Evolutionary conservation across 2,888 invertebrate genomes (phyloP).

Genomic region (Tinea pellionella): DNA sequence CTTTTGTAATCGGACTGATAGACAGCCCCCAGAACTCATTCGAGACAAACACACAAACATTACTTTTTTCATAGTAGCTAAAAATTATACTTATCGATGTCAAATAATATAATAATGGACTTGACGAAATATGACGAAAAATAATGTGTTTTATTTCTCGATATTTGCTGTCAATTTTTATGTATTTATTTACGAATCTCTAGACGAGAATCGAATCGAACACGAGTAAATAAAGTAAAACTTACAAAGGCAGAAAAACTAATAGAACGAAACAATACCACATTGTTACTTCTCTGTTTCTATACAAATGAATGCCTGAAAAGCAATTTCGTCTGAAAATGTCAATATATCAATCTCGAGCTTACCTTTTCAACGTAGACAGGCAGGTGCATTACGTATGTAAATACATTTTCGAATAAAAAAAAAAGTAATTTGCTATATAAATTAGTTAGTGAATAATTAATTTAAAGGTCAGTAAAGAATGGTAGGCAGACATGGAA

Average conservation of each 20-base stretch:
- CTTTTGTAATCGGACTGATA: too few relatives aligned
- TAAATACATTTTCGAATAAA: background rate
- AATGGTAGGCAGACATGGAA: too few relatives aligned
- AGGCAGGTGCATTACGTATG: slow-evolving; percentile 1
- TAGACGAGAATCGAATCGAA: too few relatives aligned
- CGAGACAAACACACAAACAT: too few relatives aligned
- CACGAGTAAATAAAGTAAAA: background rate
- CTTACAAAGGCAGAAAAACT: background rate
- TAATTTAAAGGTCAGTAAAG: background rate
- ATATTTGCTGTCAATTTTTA: too few relatives aligned
- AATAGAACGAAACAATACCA: background rate
- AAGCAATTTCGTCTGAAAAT: background rate
- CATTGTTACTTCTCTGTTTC: background rate
- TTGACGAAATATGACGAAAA: too few relatives aligned
- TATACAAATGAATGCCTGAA: background rate
- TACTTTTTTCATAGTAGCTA: too few relatives aligned
- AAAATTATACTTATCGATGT: too few relatives aligned
- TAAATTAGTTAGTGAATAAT: background rate
- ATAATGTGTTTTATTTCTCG: too few relatives aligned
- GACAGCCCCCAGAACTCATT: too few relatives aligned
- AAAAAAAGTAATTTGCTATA: background rate
- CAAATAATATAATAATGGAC: too few relatives aligned
- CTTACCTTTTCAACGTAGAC: background rate
- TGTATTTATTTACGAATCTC: too few relatives aligned
- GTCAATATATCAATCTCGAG: background rate